Base-by-base conservation (phyloP, 1,140 invertebrate species). In the Apis dorsata region DNA sequence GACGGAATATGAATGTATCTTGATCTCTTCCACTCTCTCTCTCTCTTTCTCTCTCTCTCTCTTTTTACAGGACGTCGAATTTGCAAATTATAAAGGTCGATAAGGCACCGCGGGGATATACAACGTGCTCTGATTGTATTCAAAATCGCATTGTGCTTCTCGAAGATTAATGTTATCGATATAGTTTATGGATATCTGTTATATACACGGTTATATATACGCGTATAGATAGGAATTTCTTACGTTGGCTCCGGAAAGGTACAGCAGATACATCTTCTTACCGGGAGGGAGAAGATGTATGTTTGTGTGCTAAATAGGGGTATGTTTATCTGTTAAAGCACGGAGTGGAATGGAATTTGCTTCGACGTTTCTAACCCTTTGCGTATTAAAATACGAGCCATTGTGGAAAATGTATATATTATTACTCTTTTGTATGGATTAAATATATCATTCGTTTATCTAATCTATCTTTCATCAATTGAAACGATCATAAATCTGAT, bases 121-220 rank as follows among this genome's bases (percentile, higher is more conserved):
- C 13, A 2, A 3, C 34, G 44, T 34, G n/a, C 44, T 34, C 44
- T 53, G 34, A 60, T 57, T 59, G 72, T 59, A 53, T 68, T 81
- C 44, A 65, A 65, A 81, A 66, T 59, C 12, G 53, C 55, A 75
- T 81, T 76, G 73, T 68, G n/a, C 12, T 15, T 17, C 15, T 13
- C 13, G 72, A 21, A 76, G 53, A 81, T 68, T 81, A 57, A 68
- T 68, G n/a, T 76, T 81, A 68, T 76, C 79, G 63, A 70, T 79
- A 70, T 79, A 60, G 55, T 81, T 81, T 81, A 81, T 53, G 34
- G 24, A 53, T 69, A 62, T 59, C 62, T 34, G 70, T 62, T 34
- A 53, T 34, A 53, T 8, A 34, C 5, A 24, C 5, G 34, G 34
- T 44, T 44, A 13, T 19, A 13, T 19, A 28, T 21, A 24, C 11